phyloP scores from a whole-genome alignment of 2,113 vertebrate genomes.

The Leiothrix lutea region DNA sequence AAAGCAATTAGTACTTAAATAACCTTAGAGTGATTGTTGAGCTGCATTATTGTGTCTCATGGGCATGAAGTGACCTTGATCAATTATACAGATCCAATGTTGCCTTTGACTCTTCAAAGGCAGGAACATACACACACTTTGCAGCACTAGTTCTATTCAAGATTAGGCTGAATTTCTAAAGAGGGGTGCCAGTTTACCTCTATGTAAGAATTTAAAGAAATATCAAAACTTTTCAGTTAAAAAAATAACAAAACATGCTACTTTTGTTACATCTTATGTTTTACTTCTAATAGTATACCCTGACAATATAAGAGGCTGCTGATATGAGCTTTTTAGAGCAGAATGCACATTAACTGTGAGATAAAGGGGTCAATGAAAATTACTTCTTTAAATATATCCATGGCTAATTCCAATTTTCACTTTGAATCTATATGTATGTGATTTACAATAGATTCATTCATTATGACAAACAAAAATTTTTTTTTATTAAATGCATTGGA shows the following conservation, averaged over 20 bases:
- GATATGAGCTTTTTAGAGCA: background rate
- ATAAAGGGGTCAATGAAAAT: conserved; percentile 9
- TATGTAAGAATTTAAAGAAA: background rate
- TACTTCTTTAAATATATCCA: conserved; percentile 13
- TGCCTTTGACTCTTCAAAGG: background rate
- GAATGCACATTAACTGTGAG: background rate
- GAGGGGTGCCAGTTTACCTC: background rate
- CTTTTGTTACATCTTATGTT: background rate
- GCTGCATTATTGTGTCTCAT: background rate
- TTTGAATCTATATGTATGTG: background rate
- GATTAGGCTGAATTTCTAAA: background rate
- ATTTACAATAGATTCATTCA: background rate
- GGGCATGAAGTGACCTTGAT: background rate
- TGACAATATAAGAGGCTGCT: background rate
- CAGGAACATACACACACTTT: background rate
- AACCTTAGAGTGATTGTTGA: background rate
- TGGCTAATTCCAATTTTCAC: conserved; percentile 20
- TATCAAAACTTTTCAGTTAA: background rate
- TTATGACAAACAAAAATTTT: background rate
- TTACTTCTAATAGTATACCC: background rate
- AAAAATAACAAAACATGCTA: background rate
- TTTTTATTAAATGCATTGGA: background rate
- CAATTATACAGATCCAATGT: background rate
- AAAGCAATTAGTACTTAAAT: background rate
- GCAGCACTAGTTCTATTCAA: background rate